These are phyloP conservation scores for Drosophila pseudotakahashii DNA, from an alignment of 2,888 invertebrate species.

Conservation along the genomic window DNA sequence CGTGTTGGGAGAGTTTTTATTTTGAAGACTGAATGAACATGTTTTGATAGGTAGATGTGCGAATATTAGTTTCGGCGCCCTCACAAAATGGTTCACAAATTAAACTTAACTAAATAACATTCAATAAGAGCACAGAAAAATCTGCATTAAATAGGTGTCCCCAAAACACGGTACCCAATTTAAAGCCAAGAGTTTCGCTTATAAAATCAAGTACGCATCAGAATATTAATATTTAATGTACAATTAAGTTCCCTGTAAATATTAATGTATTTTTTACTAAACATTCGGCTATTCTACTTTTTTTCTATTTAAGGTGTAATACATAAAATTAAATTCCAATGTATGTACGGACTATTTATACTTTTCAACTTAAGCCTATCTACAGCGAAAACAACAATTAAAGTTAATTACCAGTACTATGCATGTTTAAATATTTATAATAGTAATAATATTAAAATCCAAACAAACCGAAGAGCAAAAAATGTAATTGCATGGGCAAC, in stretches of 20 bases:
- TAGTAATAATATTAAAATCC: constrained; percentile 53
- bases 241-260: constrained; percentile 71
- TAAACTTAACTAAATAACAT: neutral
- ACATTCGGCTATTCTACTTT: constrained; percentile 40
- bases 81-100: neutral
- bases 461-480: constrained; percentile 36
- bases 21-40: constrained; percentile 57
- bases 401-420: constrained; percentile 64
- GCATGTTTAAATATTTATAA: constrained; percentile 75
- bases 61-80: neutral
- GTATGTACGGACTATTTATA: constrained; percentile 64
- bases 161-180: constrained; percentile 6
- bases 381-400: constrained; percentile 52
- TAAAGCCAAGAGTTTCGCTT: constrained; percentile 26
- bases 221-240: constrained; percentile 37
- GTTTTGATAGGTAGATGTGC: constrained; percentile 21
- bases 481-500: constrained; percentile 46
- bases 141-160: constrained; percentile 2
- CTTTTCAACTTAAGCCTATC: constrained; percentile 57
- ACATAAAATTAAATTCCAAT: constrained; percentile 35
- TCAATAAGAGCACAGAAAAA: constrained; percentile 11
- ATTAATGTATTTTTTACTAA: constrained; percentile 50
- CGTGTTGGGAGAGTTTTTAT: constrained; percentile 51
- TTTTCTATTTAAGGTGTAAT: constrained; percentile 40
- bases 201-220: constrained; percentile 33